Conservation (phyloP, 2,113 vertebrate species). For the Mesoclemmys tuberculata region DNA sequence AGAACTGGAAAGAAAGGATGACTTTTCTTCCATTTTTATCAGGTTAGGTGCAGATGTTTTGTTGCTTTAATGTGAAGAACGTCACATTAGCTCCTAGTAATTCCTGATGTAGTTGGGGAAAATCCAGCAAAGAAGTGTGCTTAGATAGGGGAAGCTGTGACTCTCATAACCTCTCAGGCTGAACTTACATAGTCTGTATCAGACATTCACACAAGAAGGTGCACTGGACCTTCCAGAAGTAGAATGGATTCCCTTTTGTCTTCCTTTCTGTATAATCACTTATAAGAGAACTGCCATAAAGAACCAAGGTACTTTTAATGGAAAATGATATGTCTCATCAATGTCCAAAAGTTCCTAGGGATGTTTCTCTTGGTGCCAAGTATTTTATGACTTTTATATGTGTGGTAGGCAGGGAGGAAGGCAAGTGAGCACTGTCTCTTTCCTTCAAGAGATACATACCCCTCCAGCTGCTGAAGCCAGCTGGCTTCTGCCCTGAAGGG, state of each 20-base stretch:
- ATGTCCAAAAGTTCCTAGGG: neutral
- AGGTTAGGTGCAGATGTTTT: slow-evolving; percentile 20
- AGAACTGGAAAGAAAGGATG: neutral
- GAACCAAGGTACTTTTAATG: neutral
- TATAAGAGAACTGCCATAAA: neutral
- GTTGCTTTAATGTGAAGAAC: slow-evolving; percentile 4
- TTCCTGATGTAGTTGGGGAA: slow-evolving; percentile 42
- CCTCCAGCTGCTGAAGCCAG: neutral
- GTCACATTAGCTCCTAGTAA: neutral
- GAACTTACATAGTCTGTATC: neutral
- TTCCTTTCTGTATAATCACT: neutral
- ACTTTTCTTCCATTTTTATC: slow-evolving; percentile 8
- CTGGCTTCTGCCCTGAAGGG: neutral
- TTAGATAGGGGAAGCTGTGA: neutral
- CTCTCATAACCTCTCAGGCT: neutral
- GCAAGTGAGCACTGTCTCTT: neutral
- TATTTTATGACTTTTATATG: neutral
- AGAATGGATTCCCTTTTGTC: neutral
- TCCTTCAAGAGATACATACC: neutral
- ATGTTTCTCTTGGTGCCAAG: neutral
- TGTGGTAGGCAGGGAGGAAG: neutral
- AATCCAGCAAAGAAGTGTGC: slow-evolving; percentile 19
- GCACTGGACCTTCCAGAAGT: neutral
- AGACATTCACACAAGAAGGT: neutral
- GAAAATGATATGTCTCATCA: neutral